Evolutionary conservation across 53 echinoderm and acorn worm species (phyloP), one percentile per base, ranked within the genome.

Genomic region (Echinarachnius parma): DNA sequence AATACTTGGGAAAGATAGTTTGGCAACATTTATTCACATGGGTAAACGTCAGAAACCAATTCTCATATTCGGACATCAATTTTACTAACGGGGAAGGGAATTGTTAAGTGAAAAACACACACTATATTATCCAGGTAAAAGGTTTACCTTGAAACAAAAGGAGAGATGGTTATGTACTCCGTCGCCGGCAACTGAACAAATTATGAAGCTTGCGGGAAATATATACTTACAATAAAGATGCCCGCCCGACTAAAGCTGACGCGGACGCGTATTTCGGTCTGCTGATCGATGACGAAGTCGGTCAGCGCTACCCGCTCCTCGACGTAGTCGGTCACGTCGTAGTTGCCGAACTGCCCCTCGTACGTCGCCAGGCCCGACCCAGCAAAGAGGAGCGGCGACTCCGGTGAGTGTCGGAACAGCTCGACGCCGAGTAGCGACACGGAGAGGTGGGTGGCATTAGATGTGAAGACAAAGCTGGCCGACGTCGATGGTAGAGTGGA

Each of bases 321-420:
- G 42, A 90, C 62, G 64, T 67, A 90, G 46, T 90, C 86, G 10
- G 39, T 24, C 31, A 82, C 86, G 49, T 66, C 53, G 48, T 85
- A 90, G 37, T 90, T 90, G 9, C 90, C 90, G 29, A 82, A 67
- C n/a, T 82, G 53, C 11, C 75, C 75, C 27, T 61, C 44, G 68
- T 78, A 81, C 9, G 62, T 59, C 42, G 65, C 48, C 21, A 34
- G 21, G 10, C 86, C 90, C 9, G 34, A 21, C 34, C 90, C 90
- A 23, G 75, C 86, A 22, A 66, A 90, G 19, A 90, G 25, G 48
- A 78, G 82, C 11, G 83, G 86, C 5, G 81, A 77, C 1, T 65
- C 75, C 0, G 60, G 42, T 8, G 74, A 36, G 36, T 90, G 90
- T 3, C 53, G 35, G 9, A 90, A 82, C 3, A 90, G 74, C 5